Percentiles rank a stretch among this genome's conserved stretches.
Conservation (phyloP, 37 sponge, comb jelly and placozoan species). For the Aphrocallistes beatrix region DNA sequence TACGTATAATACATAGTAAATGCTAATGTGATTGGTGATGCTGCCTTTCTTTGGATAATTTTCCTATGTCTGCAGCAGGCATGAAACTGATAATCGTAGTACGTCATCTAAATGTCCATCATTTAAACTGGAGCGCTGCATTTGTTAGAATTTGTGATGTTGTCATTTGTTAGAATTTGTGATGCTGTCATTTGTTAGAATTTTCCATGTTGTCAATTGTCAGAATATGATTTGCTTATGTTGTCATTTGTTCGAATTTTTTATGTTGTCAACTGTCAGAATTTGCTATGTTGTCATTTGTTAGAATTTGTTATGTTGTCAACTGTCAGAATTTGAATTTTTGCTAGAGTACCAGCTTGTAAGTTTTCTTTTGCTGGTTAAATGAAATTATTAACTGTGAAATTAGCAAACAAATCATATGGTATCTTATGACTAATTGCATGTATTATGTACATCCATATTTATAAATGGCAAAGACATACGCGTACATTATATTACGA, state of each 20-base stretch:
- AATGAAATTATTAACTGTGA: no score
- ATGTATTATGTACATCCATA: no score
- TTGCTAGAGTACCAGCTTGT: no score
- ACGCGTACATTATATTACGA: no score
- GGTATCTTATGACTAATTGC: no score
- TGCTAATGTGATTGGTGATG: no score
- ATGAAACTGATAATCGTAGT: neutral
- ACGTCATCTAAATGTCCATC: neutral
- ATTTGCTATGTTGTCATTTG: neutral
- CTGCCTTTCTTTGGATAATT: neutral
- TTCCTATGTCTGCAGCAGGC: neutral
- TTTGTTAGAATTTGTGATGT: neutral
- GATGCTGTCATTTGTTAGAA: neutral
- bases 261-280: neutral
- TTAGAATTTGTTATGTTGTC: neutral
- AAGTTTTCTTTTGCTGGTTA: no score
- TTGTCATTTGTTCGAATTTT: neutral
- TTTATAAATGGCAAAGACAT: no score
- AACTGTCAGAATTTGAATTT: neutral
- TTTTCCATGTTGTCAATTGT: neutral
- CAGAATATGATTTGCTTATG: neutral
- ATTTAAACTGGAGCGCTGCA: no score
- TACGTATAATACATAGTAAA: no score
- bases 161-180: neutral
- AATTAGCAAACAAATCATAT: no score